Conservation (phyloP, 2,113 vertebrate genomes). For the Gasterosteus nipponicus region DNA sequence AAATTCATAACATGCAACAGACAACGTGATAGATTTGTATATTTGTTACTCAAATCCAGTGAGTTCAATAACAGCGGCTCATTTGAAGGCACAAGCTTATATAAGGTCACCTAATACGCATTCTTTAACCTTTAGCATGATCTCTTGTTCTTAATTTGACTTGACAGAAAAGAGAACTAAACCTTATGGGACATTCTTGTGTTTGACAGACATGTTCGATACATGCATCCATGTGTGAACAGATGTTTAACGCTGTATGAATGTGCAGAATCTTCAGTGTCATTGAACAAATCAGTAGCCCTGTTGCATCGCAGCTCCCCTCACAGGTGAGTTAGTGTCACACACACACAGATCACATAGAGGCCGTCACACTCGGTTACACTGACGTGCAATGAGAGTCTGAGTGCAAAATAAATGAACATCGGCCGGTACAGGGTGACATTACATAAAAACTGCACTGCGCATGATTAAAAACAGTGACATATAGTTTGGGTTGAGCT, state of each 20-base stretch:
- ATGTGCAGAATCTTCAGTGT: not conserved
- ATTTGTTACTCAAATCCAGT: not conserved
- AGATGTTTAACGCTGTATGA: not conserved
- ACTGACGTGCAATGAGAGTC: not conserved
- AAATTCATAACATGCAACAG: conserved; percentile 20
- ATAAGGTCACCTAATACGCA: not conserved
- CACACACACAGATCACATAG: not conserved
- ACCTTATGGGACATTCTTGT: not conserved
- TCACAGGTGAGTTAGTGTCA: conserved; percentile 9
- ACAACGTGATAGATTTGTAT: conserved; percentile 2
- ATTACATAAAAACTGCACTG: not conserved
- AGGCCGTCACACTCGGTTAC: not conserved
- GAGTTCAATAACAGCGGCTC: not conserved
- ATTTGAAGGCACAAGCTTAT: conserved; percentile 2
- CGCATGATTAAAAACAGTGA: not conserved
- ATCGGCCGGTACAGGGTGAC: not conserved
- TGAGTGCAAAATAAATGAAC: not conserved
- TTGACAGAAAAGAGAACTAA: not conserved
- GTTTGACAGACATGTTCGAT: not conserved
- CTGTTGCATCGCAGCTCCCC: conserved; percentile 15
- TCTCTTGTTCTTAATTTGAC: not conserved
- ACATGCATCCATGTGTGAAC: too few relatives aligned
- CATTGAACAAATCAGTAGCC: not conserved
- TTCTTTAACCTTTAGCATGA: not conserved
- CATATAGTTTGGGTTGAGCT: conserved; percentile 1